Percentiles rank a stretch among this genome's conserved stretches.
phyloP scores from a whole-genome alignment of 2,888 invertebrate species.

The Cosmia trapezina region DNA sequence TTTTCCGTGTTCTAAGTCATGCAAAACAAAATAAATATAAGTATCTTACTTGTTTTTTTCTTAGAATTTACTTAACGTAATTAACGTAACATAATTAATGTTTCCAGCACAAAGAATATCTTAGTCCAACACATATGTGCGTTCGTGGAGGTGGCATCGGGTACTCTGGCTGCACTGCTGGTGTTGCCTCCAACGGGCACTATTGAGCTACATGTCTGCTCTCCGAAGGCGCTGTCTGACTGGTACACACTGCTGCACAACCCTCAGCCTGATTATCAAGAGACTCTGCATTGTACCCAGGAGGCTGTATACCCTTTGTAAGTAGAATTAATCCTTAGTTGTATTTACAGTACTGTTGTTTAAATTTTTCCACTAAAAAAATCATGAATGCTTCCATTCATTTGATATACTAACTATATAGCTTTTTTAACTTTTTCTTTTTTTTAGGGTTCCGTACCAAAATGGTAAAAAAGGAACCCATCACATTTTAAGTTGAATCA shows the following conservation, averaged over 20 bases:
- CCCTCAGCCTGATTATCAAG: conserved; percentile 97
- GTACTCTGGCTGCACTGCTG: conserved; percentile 94
- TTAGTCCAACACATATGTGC: conserved; percentile 95
- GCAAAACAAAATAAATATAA: not conserved
- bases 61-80: too few species aligned
- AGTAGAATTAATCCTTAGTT: conserved; percentile 77
- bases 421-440: too few species aligned
- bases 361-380: not conserved
- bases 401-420: too few species aligned
- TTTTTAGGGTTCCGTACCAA: too few species aligned
- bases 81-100: not conserved
- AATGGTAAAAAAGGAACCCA: too few species aligned
- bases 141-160: conserved; percentile 94
- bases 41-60: not conserved
- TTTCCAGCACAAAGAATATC: conserved; percentile 93
- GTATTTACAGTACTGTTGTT: not conserved
- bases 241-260: conserved; percentile 99
- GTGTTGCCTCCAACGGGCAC: conserved; percentile 95
- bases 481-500: too few species aligned
- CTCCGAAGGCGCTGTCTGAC: conserved; percentile 95
- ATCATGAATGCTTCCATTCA: too few species aligned
- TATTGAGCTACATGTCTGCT: conserved; percentile 94
- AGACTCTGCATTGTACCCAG: conserved; percentile 97
- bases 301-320: conserved; percentile 99
- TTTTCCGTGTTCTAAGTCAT: not conserved